Evolutionary conservation across 2,113 vertebrate genomes (phyloP), one percentile per base, ranked within the genome.

Genomic region (Myrmecobius fasciatus): DNA sequence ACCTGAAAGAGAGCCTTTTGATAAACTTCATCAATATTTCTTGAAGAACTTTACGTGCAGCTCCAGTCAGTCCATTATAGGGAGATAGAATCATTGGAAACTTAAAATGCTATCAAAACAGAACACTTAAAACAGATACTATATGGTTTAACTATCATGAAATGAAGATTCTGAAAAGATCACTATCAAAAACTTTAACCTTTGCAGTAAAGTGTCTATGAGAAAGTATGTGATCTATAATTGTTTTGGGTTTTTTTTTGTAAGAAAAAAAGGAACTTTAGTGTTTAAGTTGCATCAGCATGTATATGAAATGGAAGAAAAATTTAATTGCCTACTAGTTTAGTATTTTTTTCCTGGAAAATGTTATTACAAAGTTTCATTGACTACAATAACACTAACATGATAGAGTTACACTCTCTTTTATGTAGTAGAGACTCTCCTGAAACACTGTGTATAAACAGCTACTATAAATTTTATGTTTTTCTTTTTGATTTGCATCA

Each of bases 401-500:
- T 6, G 25, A 9, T 94, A 91, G 25, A 89, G 90, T 24, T 53
- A 47, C 46, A 36, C 56, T 53, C 53, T 28, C 48, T 26, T 1
- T 95, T 95, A 52, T 92, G 26, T 2, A 92, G 46, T 25, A 91
- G 26, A 67, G 25, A 83, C 43, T 83, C 6, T n/a, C 14, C 51
- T 93, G 9, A 94, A 54, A 95, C 53, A 91, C 24, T 96, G 25
- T 47, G 0, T 47, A 3, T 90, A 53, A 94, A 9, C 17, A 96
- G 89, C 92, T 90, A 92, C 91, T n/a, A 5, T 91, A 52, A 89
- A 52, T 95, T 95, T 60, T 2, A 47, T 91, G 52, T 49, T 90
- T 95, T 95, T 96, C 49, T 96, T 75, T 94, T 28, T 9, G 28
- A 92, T 53, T 95, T 94, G 90, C 53, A 48, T 94, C 89, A 43